Conservation (phyloP, 2,797 vertebrate genomes). For the Sebastes wilsoni region DNA sequence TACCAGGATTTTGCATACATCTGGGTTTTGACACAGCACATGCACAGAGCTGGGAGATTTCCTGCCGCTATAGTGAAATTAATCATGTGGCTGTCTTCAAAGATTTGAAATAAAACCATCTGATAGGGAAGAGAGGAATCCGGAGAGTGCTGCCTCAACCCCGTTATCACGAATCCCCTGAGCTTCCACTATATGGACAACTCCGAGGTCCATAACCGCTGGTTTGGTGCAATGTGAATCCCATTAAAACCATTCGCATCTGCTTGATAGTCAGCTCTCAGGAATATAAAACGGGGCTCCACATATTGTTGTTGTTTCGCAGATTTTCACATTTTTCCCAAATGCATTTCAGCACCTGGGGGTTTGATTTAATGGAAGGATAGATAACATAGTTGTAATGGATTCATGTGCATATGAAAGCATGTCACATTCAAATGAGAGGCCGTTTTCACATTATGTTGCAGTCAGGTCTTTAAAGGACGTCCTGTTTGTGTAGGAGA, state of each 20-base stretch:
- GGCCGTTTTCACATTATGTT: constrained; percentile 2
- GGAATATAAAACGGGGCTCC: constrained; percentile 34
- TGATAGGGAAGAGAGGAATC: constrained; percentile 14
- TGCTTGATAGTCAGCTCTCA: constrained; percentile 49
- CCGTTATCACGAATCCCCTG: constrained; percentile 39
- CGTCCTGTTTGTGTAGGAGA: constrained; percentile 7
- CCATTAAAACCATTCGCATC: constrained; percentile 51
- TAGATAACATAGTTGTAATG: constrained; percentile 40
- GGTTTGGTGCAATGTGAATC: constrained; percentile 52
- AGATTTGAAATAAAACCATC: constrained; percentile 35
- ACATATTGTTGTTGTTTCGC: constrained; percentile 32
- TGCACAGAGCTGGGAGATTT: constrained; percentile 5
- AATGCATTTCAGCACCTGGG: constrained; percentile 42
- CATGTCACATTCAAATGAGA: constrained; percentile 29
- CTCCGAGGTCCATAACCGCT: constrained; percentile 41
- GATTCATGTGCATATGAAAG: constrained; percentile 35
- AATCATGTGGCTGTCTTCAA: constrained; percentile 28
- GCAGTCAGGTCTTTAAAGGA: constrained; percentile 12
- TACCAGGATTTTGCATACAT: constrained; percentile 16
- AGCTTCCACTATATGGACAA: constrained; percentile 36
- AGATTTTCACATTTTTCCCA: constrained; percentile 31
- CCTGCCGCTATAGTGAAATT: constrained; percentile 9
- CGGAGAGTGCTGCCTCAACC: constrained; percentile 24
- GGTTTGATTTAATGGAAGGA: constrained; percentile 65
- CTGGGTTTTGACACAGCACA: background rate